Base-by-base conservation (phyloP, 2,888 invertebrate genomes). In the Chelonus formosanus region DNA sequence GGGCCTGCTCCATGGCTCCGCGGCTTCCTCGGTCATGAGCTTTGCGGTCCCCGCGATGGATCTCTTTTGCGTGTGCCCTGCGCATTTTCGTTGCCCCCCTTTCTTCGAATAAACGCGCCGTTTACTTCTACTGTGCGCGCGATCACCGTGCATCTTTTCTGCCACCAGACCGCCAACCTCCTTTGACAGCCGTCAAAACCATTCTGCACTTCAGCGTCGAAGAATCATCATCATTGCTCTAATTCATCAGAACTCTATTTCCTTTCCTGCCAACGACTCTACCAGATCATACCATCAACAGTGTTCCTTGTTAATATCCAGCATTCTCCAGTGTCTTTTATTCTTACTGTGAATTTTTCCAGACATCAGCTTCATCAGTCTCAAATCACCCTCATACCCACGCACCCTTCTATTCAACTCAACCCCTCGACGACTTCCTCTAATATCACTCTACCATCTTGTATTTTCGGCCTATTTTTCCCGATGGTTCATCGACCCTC, bases 1-100 rank as follows among this genome's bases (percentile, higher is more conserved):
- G 93, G 90, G 93, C 92, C 90, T 93, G 93, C 93, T 92, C 93
- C 89, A 89, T 89, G 88, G 87, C 63, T 52, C 61, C 67, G 67
- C 66, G 67, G 72, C 75, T 75, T 73, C 72, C 73, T 66, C 72
- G 70, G 74, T 76, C 77, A 74, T 75, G 78, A 75, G 77, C 79
- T 75, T 73, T 72, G 73, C 78, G 75, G 78, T 76, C 71, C 76
- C 77, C 74, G 76, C 75, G 73, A 71, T 74, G 73, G 71, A 67
- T 74, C 75, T 71, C 73, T 74, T 74, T 75, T 79, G 76, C 78
- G 76, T 76, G 76, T 78, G 79, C 78, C 80, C 80, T 80, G 78
- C 79, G 80, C 78, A 79, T 80, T 80, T 80, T 80, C 77, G 71
- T 75, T 68, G 75, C 74, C 75, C 77, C 77, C 78, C 77, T 71